Percentiles rank a stretch among this genome's conserved stretches.
phyloP scores from a whole-genome alignment of 2,113 vertebrate species.

The Sus scrofa region DNA sequence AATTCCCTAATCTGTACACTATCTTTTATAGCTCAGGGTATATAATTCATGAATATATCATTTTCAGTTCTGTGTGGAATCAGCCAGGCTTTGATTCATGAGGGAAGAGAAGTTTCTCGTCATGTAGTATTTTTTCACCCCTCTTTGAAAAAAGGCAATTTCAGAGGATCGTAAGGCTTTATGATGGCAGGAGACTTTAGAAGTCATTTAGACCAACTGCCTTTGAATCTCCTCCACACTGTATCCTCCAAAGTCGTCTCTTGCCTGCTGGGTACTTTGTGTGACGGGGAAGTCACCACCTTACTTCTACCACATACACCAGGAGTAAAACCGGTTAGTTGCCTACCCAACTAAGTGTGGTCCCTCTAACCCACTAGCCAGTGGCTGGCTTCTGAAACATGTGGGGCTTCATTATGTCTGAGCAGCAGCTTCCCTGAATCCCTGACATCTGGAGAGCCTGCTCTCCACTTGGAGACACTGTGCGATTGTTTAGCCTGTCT shows the following conservation, averaged over 20 bases:
- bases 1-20: not conserved
- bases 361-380: constrained; percentile 60
- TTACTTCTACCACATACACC: not conserved
- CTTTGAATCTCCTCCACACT: not conserved
- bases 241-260: not conserved
- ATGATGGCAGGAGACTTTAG: not conserved
- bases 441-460: constrained; percentile 67
- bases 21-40: not conserved
- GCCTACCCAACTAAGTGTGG: not conserved
- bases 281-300: not conserved
- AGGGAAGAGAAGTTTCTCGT: not conserved
- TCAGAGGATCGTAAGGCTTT: not conserved
- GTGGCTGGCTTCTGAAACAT: constrained; percentile 68
- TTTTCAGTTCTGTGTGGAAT: not conserved
- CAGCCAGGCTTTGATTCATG: not conserved
- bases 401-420: constrained; percentile 30
- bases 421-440: constrained; percentile 50
- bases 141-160: not conserved
- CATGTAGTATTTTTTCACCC: not conserved
- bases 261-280: not conserved
- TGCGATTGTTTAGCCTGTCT: constrained; percentile 52
- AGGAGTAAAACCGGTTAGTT: not conserved
- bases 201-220: not conserved
- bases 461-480: constrained; percentile 68
- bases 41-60: not conserved